Evolutionary conservation across 2,113 vertebrate genomes (phyloP).

Genomic region (Triplophysa siluroides): DNA sequence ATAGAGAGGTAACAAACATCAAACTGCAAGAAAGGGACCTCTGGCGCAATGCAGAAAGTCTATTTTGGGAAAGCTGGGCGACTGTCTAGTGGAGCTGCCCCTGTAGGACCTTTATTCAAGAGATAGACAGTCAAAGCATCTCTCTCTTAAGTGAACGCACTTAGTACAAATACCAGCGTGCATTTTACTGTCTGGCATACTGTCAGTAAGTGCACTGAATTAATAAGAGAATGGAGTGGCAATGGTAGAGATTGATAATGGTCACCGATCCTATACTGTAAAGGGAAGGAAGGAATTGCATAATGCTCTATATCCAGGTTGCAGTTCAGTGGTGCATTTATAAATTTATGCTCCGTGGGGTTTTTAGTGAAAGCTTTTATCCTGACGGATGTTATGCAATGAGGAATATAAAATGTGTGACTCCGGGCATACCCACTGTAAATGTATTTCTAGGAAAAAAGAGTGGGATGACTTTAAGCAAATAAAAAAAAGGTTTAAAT

Average conservation of each 20-base stretch:
- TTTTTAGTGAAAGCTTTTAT: slow-evolving; percentile 39
- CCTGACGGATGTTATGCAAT: slow-evolving; percentile 27
- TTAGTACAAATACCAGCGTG: slow-evolving; percentile 17
- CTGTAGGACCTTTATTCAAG: slow-evolving; percentile 33
- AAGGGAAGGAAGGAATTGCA: slow-evolving; percentile 41
- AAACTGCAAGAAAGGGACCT: slow-evolving; percentile 24
- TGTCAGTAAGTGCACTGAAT: slow-evolving; percentile 16
- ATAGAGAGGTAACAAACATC: slow-evolving; percentile 30
- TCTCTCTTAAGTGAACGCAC: slow-evolving; percentile 9
- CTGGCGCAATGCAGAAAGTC: slow-evolving; percentile 46
- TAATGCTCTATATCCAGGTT: slow-evolving; percentile 48
- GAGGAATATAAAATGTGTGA: slow-evolving; percentile 12
- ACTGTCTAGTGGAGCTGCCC: slow-evolving; percentile 29
- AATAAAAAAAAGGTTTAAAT: background rate
- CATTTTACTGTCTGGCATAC: slow-evolving; percentile 25
- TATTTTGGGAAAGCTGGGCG: slow-evolving; percentile 45
- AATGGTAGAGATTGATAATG: slow-evolving; percentile 43
- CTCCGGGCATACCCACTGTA: background rate
- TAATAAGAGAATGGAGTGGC: slow-evolving; percentile 29
- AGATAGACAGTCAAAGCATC: slow-evolving; percentile 8
- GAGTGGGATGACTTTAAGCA: background rate
- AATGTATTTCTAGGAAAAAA: slow-evolving; percentile 12
- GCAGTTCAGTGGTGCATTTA: slow-evolving; percentile 21
- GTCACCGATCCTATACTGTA: slow-evolving; percentile 35
- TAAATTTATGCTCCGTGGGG: slow-evolving; percentile 28